Conservation (phyloP, 2,797 vertebrate species). For the Ctenochaetus hawaiiensis region DNA sequence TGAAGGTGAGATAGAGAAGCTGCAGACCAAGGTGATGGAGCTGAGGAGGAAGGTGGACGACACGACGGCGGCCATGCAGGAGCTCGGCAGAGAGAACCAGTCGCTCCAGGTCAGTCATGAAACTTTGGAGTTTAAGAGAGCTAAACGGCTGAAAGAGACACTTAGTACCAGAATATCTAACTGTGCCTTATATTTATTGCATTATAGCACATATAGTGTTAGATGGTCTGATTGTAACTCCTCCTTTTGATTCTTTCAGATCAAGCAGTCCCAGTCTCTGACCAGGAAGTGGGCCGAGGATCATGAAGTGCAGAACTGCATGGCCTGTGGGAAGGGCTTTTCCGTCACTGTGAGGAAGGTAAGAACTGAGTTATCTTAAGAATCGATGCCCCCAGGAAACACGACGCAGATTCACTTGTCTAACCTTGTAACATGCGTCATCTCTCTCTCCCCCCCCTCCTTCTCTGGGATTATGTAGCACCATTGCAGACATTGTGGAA, state of each 20-base stretch:
- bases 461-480: constrained; percentile 85
- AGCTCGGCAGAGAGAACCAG: constrained; percentile 97
- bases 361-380: constrained; percentile 4
- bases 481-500: constrained; percentile 98
- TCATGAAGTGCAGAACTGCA: constrained; percentile 97
- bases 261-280: constrained; percentile 95
- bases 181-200: too few species aligned
- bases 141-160: too few species aligned
- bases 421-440: not conserved
- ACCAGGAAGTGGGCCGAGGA: constrained; percentile 99
- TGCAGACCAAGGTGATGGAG: constrained; percentile 94
- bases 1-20: constrained; percentile 96
- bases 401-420: not conserved
- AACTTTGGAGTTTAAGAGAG: not conserved
- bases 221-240: not conserved
- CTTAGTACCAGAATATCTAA: too few species aligned
- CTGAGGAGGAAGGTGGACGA: constrained; percentile 96
- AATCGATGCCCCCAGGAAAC: too few species aligned
- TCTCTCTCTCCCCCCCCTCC: not conserved
- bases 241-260: constrained; percentile 79
- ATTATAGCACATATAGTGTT: not conserved
- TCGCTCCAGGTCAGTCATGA: constrained; percentile 90
- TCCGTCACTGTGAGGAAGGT: constrained; percentile 96
- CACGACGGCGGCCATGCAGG: constrained; percentile 97
- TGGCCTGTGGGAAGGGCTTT: constrained; percentile 96